A percentile compares a stretch with the other conserved stretches of the same genome.
Conservation (phyloP, 2,888 invertebrate species). For the Gonocerus acuteangulatus region DNA sequence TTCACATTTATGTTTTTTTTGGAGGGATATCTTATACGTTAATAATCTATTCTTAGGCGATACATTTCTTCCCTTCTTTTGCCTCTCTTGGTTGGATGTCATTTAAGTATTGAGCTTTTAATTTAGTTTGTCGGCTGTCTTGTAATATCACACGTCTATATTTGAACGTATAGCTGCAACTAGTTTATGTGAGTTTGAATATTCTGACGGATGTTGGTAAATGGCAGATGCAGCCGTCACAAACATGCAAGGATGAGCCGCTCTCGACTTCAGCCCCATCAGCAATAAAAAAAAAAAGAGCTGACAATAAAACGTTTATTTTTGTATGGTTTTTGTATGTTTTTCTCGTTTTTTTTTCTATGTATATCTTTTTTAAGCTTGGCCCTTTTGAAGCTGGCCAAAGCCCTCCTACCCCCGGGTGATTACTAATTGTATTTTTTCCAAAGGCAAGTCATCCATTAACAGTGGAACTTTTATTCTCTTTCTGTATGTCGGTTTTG, state of each 20-base stretch:
- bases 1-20: too few species aligned
- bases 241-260: conserved; percentile 4
- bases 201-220: conserved; percentile 4
- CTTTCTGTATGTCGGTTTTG: conserved; percentile 21
- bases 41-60: too few species aligned
- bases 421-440: conserved; percentile 27
- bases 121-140: too few species aligned
- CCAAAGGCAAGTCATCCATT: conserved; percentile 27
- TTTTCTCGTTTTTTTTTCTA: neutral
- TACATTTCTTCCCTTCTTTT: too few species aligned
- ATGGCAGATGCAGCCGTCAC: conserved; percentile 15
- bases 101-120: too few species aligned
- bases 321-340: conserved; percentile 8
- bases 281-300: conserved; percentile 11
- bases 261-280: conserved; percentile 3
- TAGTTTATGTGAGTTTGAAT: too few species aligned
- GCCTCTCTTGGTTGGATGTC: too few species aligned
- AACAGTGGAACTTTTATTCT: conserved; percentile 24
- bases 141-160: too few species aligned
- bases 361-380: neutral
- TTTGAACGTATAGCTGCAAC: too few species aligned
- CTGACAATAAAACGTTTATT: conserved; percentile 27
- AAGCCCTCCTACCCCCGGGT: conserved; percentile 14
- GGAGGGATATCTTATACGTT: too few species aligned
- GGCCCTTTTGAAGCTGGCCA: conserved; percentile 9